These are phyloP conservation scores for Microcaecilia unicolor DNA, from an alignment of 2,797 vertebrate genomes.

Conservation along the genomic window DNA sequence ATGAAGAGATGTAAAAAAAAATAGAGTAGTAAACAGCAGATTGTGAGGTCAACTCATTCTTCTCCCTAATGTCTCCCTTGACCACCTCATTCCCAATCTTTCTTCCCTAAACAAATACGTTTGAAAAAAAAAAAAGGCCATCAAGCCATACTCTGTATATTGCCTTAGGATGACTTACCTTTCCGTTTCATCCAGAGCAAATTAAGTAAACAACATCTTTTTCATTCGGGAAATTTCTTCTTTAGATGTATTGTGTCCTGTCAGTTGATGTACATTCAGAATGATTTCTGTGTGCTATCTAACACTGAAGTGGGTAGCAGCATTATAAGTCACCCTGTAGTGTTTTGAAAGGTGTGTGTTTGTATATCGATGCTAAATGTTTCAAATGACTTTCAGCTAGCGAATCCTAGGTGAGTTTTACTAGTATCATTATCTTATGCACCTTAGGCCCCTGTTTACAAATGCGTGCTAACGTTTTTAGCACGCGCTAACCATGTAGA, in stretches of 20 bases:
- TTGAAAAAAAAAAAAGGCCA: constrained; percentile 23
- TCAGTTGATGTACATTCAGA: constrained; percentile 15
- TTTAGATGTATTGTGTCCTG: constrained; percentile 16
- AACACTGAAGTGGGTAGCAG: too few species aligned
- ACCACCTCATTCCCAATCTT: background rate
- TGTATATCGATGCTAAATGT: too few species aligned
- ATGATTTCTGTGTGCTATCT: constrained; percentile 2
- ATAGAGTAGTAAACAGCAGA: constrained; percentile 25
- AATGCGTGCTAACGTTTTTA: too few species aligned
- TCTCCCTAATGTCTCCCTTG: constrained; percentile 19
- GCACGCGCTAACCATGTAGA: too few species aligned
- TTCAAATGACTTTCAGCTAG: too few species aligned
- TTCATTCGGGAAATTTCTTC: constrained; percentile 11
- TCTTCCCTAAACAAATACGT: constrained; percentile 12
- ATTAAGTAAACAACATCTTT: constrained; percentile 25
- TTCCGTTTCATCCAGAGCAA: constrained; percentile 20
- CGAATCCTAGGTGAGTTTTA: too few species aligned
- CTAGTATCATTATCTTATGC: too few species aligned
- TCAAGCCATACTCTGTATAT: constrained; percentile 7
- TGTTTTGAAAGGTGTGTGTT: too few species aligned
- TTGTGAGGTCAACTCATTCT: constrained; percentile 17
- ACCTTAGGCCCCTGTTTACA: too few species aligned
- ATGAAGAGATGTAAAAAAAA: constrained; percentile 39
- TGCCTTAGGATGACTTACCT: too few species aligned
- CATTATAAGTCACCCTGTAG: too few species aligned